Conservation (phyloP, 2,113 vertebrate species). For the Hypomesus transpacificus region DNA sequence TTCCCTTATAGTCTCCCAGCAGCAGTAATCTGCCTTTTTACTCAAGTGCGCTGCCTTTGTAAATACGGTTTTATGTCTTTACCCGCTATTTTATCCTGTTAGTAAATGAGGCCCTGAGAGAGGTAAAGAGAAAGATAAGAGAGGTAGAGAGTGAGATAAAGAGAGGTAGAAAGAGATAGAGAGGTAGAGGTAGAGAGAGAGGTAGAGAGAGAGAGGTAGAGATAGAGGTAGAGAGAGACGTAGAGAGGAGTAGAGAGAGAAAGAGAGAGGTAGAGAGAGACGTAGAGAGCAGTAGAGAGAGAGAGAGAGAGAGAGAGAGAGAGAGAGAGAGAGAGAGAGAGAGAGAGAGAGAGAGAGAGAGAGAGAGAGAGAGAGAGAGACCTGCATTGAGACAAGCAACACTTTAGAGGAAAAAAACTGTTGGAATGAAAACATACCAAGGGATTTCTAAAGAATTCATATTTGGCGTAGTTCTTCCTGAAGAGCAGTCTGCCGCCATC, state of each 20-base stretch:
- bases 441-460: constrained; percentile 89
- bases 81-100: no score
- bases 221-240: not conserved
- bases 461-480: constrained; percentile 89
- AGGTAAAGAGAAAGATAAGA: no score
- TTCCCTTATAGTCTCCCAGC: no score
- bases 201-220: no score
- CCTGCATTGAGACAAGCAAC: not conserved
- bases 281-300: not conserved
- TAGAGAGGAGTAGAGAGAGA: not conserved
- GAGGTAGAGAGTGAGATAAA: not conserved
- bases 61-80: no score
- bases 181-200: not conserved
- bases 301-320: not conserved
- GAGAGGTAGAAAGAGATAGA: not conserved
- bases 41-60: no score
- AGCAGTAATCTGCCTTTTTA: no score
- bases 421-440: constrained; percentile 56
- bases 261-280: no score
- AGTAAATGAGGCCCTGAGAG: no score
- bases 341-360: not conserved
- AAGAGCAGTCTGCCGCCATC: constrained; percentile 86
- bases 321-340: not conserved
- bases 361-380: not conserved
- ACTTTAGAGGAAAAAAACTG: not conserved